Conservation (phyloP, 2,113 vertebrate species). For the Ophthalmolycus amberensis region DNA sequence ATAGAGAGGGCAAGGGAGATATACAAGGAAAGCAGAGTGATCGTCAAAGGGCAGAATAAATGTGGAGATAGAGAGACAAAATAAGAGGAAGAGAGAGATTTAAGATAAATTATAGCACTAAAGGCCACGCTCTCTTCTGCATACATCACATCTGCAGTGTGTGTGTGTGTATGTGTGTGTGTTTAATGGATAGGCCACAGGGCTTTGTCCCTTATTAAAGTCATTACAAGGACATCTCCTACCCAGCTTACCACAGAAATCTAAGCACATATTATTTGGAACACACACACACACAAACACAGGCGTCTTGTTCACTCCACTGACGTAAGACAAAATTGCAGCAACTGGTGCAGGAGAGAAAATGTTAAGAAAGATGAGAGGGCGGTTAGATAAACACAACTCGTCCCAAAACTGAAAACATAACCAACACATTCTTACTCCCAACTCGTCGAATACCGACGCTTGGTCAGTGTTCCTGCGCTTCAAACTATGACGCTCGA, state of each 20-base stretch:
- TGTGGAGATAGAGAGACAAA: not conserved
- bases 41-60: not conserved
- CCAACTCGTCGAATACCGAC: not conserved
- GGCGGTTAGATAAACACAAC: not conserved
- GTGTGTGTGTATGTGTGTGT: slow-evolving; percentile 1
- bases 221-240: slow-evolving; percentile 17
- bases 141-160: slow-evolving; percentile 9
- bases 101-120: slow-evolving; percentile 38
- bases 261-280: not conserved
- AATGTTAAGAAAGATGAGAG: not conserved
- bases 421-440: not conserved
- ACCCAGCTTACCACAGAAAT: not conserved
- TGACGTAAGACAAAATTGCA: not conserved
- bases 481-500: not conserved
- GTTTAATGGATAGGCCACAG: slow-evolving; percentile 19
- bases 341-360: not conserved
- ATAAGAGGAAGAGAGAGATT: slow-evolving; percentile 9
- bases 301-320: not conserved
- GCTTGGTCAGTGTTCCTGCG: not conserved
- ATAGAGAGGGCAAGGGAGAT: not conserved
- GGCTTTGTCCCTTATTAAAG: slow-evolving; percentile 24
- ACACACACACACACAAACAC: not conserved
- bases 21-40: not conserved
- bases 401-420: not conserved
- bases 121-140: slow-evolving; percentile 15